phyloP scores from a whole-genome alignment of 2,113 vertebrate genomes.

The Psittacula cyanocephala region DNA sequence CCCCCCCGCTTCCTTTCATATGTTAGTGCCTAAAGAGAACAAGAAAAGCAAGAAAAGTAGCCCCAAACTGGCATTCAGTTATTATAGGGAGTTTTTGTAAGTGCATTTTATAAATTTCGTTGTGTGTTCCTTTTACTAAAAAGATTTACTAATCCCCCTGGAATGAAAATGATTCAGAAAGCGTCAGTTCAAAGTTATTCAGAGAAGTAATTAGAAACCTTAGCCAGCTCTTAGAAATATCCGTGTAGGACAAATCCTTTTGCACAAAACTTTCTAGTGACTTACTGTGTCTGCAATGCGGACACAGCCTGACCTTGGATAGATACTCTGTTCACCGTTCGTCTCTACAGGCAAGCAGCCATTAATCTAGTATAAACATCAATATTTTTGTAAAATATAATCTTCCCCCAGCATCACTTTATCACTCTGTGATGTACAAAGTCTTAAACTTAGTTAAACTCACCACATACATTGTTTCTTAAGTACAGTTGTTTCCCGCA shows the following conservation, averaged over 20 bases:
- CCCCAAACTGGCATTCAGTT: background rate
- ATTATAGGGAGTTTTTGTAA: background rate
- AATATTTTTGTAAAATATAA: slow-evolving; percentile 75
- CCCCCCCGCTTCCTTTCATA: background rate
- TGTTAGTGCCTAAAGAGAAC: background rate
- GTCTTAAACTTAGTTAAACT: slow-evolving; percentile 73
- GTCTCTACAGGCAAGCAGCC: slow-evolving; percentile 55
- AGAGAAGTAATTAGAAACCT: slow-evolving; percentile 20
- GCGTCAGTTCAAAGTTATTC: background rate
- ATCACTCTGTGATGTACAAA: slow-evolving; percentile 71
- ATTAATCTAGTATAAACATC: slow-evolving; percentile 73
- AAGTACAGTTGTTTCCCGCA: slow-evolving; percentile 66
- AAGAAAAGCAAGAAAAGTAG: slow-evolving; percentile 9
- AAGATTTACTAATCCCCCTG: slow-evolving; percentile 21
- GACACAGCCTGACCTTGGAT: slow-evolving; percentile 29
- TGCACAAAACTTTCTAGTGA: slow-evolving; percentile 30
- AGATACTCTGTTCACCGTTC: background rate
- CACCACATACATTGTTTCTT: slow-evolving; percentile 69
- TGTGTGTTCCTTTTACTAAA: background rate
- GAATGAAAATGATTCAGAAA: slow-evolving; percentile 19
- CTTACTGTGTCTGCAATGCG: slow-evolving; percentile 27
- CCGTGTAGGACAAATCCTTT: slow-evolving; percentile 28
- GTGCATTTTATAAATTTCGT: background rate
- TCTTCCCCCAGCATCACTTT: slow-evolving; percentile 37
- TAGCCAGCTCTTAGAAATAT: slow-evolving; percentile 18